Evolutionary conservation across 2,888 invertebrate genomes (phyloP), one percentile per base, ranked within the genome.

Genomic region (Polyploca ridens): DNA sequence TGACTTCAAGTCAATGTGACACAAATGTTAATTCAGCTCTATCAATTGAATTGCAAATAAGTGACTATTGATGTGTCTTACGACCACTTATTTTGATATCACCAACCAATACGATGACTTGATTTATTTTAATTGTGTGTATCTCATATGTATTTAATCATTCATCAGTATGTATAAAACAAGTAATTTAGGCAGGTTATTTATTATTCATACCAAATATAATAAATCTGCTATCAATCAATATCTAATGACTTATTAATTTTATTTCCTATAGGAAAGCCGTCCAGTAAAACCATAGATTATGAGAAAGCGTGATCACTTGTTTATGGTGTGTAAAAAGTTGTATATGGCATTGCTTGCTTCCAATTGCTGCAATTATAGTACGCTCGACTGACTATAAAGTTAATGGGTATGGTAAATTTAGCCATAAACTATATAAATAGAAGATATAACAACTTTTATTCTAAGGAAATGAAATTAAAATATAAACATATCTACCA

Each of bases 71-170:
- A 54, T 54, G 54, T 54, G 54, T 54, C 54, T 54, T 19, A 54
- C 54, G 54, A 54, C 54, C 54, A 54, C 19, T 54, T 54, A 54
- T 54, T 49, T 54, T 19, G 19, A n/a, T 54, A 54, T 54, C 54
- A 19, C 54, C 54, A 54, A 54, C 54, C 19, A 19, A 16, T 54
- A 54, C 16, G 54, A 54, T 54, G 54, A 10, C 19, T 19, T 54
- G 54, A 54, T 54, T 54, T 54, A 54, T 54, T 19, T 19, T 19
- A 10, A 54, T 54, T 54, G n/a, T 54, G 4, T 16, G 49, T 49
- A 49, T 49, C 49, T 16, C n/a, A 54, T 19, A 10, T 54, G 54
- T 54, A 19, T 54, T 54, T 49, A 14, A 14, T 46, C 10, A 44
- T 44, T 44, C 14, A 14, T 5, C 6, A 6, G 13, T 14, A 5